Conservation (phyloP, 2,797 vertebrate genomes). For the Australoheros facetus region DNA sequence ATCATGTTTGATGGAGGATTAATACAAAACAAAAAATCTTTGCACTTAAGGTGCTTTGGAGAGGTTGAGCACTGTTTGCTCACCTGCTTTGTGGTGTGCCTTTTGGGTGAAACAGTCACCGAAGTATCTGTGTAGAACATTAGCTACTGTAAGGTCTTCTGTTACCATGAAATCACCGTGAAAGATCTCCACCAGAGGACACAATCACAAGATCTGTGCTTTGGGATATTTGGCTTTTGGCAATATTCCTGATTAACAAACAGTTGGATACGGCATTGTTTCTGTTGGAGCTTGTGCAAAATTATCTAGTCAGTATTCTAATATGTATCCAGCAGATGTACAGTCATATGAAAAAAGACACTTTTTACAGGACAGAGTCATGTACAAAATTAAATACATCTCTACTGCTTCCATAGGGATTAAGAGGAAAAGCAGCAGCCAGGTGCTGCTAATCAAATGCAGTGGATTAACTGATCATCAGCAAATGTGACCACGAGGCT, state of each 20-base stretch:
- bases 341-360: neutral
- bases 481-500: too few species aligned
- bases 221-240: neutral
- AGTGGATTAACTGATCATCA: neutral
- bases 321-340: neutral
- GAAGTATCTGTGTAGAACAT: conserved; percentile 18
- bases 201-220: neutral
- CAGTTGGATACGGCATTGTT: neutral
- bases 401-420: neutral
- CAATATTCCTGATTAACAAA: neutral
- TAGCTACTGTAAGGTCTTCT: conserved; percentile 1
- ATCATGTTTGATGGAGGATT: conserved; percentile 40
- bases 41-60: conserved; percentile 32
- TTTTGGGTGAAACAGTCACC: conserved; percentile 18
- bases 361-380: neutral
- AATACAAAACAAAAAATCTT: conserved; percentile 33
- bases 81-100: conserved; percentile 45
- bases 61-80: conserved; percentile 49
- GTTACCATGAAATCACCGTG: conserved; percentile 18
- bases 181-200: conserved; percentile 4
- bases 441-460: neutral
- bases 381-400: neutral
- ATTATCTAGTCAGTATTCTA: neutral
- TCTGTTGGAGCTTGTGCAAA: neutral
- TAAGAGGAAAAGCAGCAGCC: neutral